Percentiles rank a stretch among this genome's conserved stretches.
These are phyloP conservation scores for Drosophila buzzatii DNA, from an alignment of 2,888 invertebrate species.

Conservation along the genomic window DNA sequence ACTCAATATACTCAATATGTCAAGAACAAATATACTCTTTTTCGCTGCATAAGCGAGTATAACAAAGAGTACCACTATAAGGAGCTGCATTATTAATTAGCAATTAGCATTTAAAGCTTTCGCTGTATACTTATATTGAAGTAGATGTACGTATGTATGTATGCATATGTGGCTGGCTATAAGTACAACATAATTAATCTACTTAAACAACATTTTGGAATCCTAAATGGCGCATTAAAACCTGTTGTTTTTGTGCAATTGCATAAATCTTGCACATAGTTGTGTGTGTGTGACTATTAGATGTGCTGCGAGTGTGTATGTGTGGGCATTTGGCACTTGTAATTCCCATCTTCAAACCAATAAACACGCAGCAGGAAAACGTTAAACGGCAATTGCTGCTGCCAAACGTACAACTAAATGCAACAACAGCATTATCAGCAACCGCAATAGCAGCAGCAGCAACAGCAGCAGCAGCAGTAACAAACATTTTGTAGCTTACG, in stretches of 20 bases:
- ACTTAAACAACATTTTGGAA: conserved; percentile 4
- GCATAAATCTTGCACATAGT: conserved; percentile 21
- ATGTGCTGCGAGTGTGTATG: conserved; percentile 6
- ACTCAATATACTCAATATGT: no score
- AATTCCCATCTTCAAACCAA: conserved; percentile 57
- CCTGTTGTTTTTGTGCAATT: conserved; percentile 9
- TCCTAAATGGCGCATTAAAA: neutral
- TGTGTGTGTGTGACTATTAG: neutral
- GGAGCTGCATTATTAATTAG: neutral
- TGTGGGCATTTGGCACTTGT: conserved; percentile 7
- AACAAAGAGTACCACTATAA: neutral
- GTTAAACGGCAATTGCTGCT: conserved; percentile 46
- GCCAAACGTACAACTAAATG: conserved; percentile 43
- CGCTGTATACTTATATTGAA: neutral
- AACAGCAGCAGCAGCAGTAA: neutral
- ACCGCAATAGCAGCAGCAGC: conserved; percentile 1
- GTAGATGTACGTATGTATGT: neutral
- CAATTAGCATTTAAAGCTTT: neutral
- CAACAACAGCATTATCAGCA: conserved; percentile 22
- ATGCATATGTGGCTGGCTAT: neutral
- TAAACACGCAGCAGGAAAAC: conserved; percentile 70
- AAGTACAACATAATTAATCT: conserved; percentile 11
- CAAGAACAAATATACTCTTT: neutral
- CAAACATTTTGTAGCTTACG: conserved; percentile 40
- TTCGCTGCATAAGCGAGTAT: neutral